Evolutionary conservation across 2,797 vertebrate species (phyloP).

Genomic region (Paedocypris micromegethes): DNA sequence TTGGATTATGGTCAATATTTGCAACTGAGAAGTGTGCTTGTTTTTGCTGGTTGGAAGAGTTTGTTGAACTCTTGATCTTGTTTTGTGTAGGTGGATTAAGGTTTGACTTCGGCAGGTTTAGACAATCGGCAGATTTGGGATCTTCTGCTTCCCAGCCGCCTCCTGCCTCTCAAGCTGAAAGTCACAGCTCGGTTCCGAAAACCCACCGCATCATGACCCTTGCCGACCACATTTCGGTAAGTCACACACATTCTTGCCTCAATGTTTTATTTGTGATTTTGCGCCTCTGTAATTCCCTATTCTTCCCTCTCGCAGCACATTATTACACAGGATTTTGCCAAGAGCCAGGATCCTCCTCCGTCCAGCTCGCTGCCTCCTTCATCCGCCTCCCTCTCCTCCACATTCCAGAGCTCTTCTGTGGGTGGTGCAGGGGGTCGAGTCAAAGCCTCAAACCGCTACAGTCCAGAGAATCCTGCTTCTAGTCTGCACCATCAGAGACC

Average conservation of each 20-base stretch:
- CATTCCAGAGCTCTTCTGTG: constrained; percentile 82
- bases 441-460: constrained; percentile 85
- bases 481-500: constrained; percentile 81
- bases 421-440: constrained; percentile 61
- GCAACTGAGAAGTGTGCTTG: no score
- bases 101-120: constrained; percentile 83
- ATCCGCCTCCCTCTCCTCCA: constrained; percentile 68
- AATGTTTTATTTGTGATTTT: background rate
- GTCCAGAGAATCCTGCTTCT: constrained; percentile 80
- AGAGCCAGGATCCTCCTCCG: constrained; percentile 83
- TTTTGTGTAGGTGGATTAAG: constrained; percentile 62
- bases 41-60: background rate
- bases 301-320: constrained; percentile 77
- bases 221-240: constrained; percentile 97
- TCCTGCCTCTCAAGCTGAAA: constrained; percentile 74
- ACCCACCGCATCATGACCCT: constrained; percentile 95
- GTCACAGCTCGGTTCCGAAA: constrained; percentile 77
- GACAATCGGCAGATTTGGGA: constrained; percentile 70
- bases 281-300: background rate
- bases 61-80: constrained; percentile 43
- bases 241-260: constrained; percentile 35
- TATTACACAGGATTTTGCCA: constrained; percentile 97
- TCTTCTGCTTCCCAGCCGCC: constrained; percentile 67
- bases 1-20: no score
- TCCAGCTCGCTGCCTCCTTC: constrained; percentile 70